Percentiles rank a stretch among this genome's conserved stretches.
Evolutionary conservation across 2,113 vertebrate genomes (phyloP).

Genomic region (Oryzias curvinotus): DNA sequence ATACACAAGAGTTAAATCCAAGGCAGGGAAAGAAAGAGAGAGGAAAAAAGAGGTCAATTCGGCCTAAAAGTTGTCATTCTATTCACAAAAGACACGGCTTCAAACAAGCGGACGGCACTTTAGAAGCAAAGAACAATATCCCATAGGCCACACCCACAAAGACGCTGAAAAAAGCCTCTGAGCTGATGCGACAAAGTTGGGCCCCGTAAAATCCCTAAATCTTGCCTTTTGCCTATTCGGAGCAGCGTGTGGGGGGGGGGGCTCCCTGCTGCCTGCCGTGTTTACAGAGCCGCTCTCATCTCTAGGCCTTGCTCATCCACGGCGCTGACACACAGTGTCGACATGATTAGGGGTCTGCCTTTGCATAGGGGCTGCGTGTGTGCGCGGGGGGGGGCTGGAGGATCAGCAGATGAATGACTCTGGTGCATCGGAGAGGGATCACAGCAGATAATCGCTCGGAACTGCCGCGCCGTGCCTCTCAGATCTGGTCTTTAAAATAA

Average conservation of each 20-base stretch:
- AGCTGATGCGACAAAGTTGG: conserved; percentile 72
- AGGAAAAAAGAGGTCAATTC: neutral
- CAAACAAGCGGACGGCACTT: conserved; percentile 56
- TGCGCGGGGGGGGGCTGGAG: conserved; percentile 46
- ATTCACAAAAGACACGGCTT: conserved; percentile 67
- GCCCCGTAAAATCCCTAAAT: conserved; percentile 74
- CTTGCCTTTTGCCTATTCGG: conserved; percentile 72
- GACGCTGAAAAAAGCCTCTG: conserved; percentile 54
- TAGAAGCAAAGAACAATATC: conserved; percentile 72
- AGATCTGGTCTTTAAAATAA: conserved; percentile 82
- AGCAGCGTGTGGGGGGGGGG: conserved; percentile 46
- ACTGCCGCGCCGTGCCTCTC: conserved; percentile 65
- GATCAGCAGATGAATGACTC: conserved; percentile 78
- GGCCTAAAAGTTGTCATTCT: conserved; percentile 57
- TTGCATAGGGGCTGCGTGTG: conserved; percentile 55
- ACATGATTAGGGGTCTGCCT: conserved; percentile 73
- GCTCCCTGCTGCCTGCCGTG: conserved; percentile 66
- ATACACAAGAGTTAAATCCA: conserved; percentile 48
- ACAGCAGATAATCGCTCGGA: conserved; percentile 77
- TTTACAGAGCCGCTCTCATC: conserved; percentile 75
- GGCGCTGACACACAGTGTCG: conserved; percentile 68
- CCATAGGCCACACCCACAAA: conserved; percentile 60
- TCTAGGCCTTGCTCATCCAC: conserved; percentile 73
- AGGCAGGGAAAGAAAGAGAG: neutral
- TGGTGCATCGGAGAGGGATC: conserved; percentile 72